These are phyloP conservation scores for Neogale vison DNA, from an alignment of 2,113 vertebrate species.

Conservation along the genomic window DNA sequence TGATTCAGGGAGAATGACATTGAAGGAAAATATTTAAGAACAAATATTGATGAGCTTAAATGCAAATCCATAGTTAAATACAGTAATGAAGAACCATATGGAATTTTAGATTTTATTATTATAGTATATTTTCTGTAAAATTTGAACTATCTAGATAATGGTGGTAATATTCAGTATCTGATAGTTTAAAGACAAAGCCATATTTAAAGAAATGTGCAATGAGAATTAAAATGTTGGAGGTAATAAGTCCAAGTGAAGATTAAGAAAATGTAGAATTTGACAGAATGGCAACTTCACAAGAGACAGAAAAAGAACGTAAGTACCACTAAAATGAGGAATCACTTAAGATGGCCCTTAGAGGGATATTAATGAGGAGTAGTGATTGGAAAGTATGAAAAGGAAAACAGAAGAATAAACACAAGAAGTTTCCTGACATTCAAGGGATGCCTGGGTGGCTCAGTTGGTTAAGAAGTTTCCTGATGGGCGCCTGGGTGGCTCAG, in stretches of 20 bases:
- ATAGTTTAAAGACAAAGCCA: not conserved
- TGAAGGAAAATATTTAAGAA: constrained; percentile 7
- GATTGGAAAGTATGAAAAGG: constrained; percentile 50
- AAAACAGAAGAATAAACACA: constrained; percentile 63
- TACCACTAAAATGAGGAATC: constrained; percentile 13
- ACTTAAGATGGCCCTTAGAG: not conserved
- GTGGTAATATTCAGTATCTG: not conserved
- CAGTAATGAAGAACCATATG: not conserved
- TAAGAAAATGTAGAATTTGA: constrained; percentile 2
- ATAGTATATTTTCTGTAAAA: not conserved
- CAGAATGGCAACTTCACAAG: not conserved
- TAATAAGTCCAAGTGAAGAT: not conserved
- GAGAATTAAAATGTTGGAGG: not conserved
- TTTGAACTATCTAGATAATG: not conserved
- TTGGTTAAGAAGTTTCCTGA: constrained; percentile 49
- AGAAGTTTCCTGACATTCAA: constrained; percentile 38
- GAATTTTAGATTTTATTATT: not conserved
- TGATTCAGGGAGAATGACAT: not conserved
- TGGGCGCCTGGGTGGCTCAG: no score
- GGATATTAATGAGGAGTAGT: not conserved
- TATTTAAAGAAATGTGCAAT: not conserved
- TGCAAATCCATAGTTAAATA: not conserved
- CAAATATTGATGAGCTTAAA: not conserved
- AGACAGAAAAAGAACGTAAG: not conserved
- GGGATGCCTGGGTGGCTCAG: no score